A percentile compares a stretch with the other conserved stretches of the same genome.
Conservation (phyloP, 2,888 invertebrate genomes). For the Drosophila kanekoi region DNA sequence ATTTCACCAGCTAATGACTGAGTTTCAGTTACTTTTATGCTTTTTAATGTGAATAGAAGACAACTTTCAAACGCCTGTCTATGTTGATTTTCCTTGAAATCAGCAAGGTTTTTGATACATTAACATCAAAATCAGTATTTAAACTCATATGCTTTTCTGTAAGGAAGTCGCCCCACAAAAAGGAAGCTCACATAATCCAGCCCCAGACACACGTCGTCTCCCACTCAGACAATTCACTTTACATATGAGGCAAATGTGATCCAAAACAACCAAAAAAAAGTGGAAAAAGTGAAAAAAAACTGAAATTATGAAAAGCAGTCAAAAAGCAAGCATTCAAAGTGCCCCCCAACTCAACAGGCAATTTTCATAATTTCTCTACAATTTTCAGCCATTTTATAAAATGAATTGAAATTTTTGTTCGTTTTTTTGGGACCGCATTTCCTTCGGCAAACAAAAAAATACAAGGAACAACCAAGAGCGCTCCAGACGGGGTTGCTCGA, state of each 20-base stretch:
- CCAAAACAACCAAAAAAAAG: slow-evolving; percentile 55
- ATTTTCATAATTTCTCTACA: slow-evolving; percentile 82
- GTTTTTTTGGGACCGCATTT: slow-evolving; percentile 56
- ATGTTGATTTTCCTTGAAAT: no score
- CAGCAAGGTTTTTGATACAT: no score
- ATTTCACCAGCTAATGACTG: no score
- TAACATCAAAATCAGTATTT: background rate
- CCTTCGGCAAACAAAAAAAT: slow-evolving; percentile 40
- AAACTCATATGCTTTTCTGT: slow-evolving; percentile 15
- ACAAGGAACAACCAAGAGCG: no score
- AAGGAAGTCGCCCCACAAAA: slow-evolving; percentile 18
- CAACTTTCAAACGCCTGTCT: no score
- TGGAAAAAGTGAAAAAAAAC: slow-evolving; percentile 29
- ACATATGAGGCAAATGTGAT: slow-evolving; percentile 77
- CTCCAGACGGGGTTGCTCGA: no score
- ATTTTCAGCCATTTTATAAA: slow-evolving; percentile 80
- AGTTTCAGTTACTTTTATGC: no score
- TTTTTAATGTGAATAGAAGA: no score
- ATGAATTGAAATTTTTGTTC: slow-evolving; percentile 79
- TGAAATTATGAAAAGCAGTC: slow-evolving; percentile 70
- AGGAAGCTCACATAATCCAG: slow-evolving; percentile 47
- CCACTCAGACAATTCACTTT: slow-evolving; percentile 70
- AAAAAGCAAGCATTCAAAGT: slow-evolving; percentile 71
- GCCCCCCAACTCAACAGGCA: slow-evolving; percentile 48
- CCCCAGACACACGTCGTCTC: slow-evolving; percentile 27